A percentile compares a stretch with the other conserved stretches of the same genome.
These are phyloP conservation scores for Aegotheles bennettii DNA, from an alignment of 2,113 vertebrate genomes.

Conservation along the genomic window DNA sequence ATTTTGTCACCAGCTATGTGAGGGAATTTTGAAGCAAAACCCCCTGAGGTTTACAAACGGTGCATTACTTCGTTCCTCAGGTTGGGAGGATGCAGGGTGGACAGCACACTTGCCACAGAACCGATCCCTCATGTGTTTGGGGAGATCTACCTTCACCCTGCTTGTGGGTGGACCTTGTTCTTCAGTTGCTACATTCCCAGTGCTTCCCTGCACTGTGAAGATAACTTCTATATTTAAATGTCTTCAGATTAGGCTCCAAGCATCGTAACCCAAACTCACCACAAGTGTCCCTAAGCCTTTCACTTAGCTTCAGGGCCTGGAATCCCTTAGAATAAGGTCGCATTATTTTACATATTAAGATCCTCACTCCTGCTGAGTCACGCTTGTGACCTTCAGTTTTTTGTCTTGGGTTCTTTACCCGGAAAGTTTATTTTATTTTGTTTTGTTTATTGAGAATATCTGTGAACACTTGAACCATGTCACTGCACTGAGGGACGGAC, in stretches of 20 bases:
- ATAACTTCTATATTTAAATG: neutral
- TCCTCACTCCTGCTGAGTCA: neutral
- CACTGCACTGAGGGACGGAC: neutral
- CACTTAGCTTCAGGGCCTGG: neutral
- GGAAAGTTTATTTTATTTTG: neutral
- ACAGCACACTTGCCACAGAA: neutral
- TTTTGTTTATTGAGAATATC: neutral
- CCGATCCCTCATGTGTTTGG: neutral
- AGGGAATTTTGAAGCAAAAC: neutral
- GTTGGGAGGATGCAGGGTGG: rapidly evolving
- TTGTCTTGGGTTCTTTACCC: neutral
- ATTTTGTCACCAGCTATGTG: neutral
- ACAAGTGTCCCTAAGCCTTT: neutral
- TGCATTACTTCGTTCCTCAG: neutral
- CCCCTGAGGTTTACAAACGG: neutral
- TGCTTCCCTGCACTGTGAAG: neutral
- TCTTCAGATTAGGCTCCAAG: neutral
- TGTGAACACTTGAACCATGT: neutral
- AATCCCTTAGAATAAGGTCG: neutral
- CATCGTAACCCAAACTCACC: rapidly evolving
- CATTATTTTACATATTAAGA: neutral
- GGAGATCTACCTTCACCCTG: neutral
- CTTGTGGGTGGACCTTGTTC: neutral
- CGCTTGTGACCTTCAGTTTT: neutral
- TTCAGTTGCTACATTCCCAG: neutral